Conservation (phyloP, 1,140 invertebrate genomes). For the Nilaparvata lugens region DNA sequence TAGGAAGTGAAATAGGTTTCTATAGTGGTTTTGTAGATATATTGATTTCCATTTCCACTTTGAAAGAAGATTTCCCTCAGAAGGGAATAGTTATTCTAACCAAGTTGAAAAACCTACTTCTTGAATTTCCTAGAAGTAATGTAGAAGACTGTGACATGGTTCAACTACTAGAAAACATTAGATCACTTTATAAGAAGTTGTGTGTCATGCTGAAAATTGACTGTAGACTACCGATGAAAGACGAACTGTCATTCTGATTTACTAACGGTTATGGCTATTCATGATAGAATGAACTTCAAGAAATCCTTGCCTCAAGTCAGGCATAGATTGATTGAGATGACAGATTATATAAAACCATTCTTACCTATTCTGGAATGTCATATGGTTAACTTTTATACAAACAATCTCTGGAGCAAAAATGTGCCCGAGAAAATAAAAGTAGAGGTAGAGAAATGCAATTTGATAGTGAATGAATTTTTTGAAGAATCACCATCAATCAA, state of each 20-base stretch:
- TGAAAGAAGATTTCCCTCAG: background rate
- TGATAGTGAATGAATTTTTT: constrained; percentile 34
- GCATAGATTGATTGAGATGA: constrained; percentile 41
- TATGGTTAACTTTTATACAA: constrained; percentile 68
- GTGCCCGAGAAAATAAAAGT: constrained; percentile 44
- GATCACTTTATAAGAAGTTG: constrained; percentile 31
- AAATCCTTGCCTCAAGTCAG: constrained; percentile 4
- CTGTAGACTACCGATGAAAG: constrained; percentile 13
- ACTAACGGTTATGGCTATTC: background rate
- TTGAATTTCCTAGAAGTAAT: constrained; percentile 29
- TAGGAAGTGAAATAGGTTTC: constrained; percentile 34
- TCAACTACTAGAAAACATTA: constrained; percentile 24
- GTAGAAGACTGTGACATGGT: constrained; percentile 27
- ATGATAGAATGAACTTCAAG: background rate
- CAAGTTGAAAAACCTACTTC: constrained; percentile 26
- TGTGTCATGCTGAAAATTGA: constrained; percentile 31
- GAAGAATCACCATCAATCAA: background rate
- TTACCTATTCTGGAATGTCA: constrained; percentile 60
- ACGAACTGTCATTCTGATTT: constrained; percentile 10
- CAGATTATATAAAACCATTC: constrained; percentile 46
- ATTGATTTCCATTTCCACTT: background rate
- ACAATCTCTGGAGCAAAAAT: constrained; percentile 52
- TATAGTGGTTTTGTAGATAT: constrained; percentile 27
- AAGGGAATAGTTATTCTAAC: constrained; percentile 8
- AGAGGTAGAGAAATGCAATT: constrained; percentile 41